Conservation (phyloP, 23 tunicate species). For the Styela clava region DNA sequence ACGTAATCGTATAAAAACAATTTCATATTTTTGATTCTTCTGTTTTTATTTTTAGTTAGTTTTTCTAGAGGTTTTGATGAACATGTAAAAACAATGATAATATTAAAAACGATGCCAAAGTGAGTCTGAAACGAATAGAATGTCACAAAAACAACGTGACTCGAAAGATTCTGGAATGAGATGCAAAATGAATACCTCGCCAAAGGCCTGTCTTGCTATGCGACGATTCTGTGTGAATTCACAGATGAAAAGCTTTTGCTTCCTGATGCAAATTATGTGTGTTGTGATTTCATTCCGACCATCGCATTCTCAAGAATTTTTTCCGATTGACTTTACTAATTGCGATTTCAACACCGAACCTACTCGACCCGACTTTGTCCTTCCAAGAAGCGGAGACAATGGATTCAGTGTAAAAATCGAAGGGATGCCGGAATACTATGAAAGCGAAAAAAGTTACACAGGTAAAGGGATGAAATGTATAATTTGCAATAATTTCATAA, state of each 20-base stretch:
- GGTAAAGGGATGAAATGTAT: too few species aligned
- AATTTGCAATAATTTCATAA: neutral
- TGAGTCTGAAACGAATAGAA: too few species aligned
- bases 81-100: too few species aligned
- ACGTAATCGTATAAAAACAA: too few species aligned
- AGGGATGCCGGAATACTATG: constrained; percentile 53
- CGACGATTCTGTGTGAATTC: neutral
- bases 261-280: neutral
- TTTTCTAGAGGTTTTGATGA: too few species aligned
- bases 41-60: too few species aligned
- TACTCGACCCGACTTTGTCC: neutral
- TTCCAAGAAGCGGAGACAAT: constrained; percentile 47
- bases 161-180: too few species aligned
- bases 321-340: neutral
- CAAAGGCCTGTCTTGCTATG: neutral
- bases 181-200: too few species aligned
- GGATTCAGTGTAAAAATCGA: constrained; percentile 60
- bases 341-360: neutral
- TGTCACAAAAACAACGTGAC: too few species aligned
- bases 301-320: neutral
- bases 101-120: too few species aligned
- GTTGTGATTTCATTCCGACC: neutral
- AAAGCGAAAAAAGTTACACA: constrained; percentile 55
- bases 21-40: too few species aligned
- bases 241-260: neutral